phyloP scores from a whole-genome alignment of 1,140 invertebrate genomes.

The Panagrolaimus sp. region DNA sequence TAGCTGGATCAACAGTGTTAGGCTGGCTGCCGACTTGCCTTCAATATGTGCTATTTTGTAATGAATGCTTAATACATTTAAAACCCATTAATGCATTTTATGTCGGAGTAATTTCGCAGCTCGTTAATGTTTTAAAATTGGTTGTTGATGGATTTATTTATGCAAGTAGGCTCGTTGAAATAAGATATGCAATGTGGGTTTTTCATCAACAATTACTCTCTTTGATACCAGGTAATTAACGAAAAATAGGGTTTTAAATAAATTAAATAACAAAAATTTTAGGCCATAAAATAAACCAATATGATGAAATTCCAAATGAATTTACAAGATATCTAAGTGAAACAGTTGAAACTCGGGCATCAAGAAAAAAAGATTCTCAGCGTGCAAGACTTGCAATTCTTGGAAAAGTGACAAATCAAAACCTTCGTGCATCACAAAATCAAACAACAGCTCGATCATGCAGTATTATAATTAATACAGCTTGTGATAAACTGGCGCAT shows the following conservation, averaged over 20 bases:
- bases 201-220: conserved; percentile 29
- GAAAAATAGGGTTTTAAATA: not conserved
- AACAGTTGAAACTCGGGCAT: not conserved
- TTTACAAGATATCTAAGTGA: not conserved
- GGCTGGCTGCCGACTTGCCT: conserved; percentile 48
- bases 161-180: conserved; percentile 44
- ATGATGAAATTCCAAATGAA: conserved; percentile 17
- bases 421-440: not conserved
- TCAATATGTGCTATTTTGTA: conserved; percentile 40
- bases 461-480: not conserved
- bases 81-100: conserved; percentile 30
- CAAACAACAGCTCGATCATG: not conserved
- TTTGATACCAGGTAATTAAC: conserved; percentile 20
- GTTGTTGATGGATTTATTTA: conserved; percentile 49
- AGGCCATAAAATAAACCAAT: not conserved
- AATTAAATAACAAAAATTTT: conserved; percentile 1
- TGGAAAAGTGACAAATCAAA: not conserved
- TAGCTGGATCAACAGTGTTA: conserved; percentile 45
- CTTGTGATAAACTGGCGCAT: not conserved
- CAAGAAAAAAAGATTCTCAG: not conserved
- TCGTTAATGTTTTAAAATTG: conserved; percentile 47
- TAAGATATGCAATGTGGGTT: conserved; percentile 45
- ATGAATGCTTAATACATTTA: conserved; percentile 40
- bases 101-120: conserved; percentile 30
- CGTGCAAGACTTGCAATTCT: not conserved